Evolutionary conservation across 1,140 invertebrate species (phyloP).

Genomic region (Zaprionus tsacasi): DNA sequence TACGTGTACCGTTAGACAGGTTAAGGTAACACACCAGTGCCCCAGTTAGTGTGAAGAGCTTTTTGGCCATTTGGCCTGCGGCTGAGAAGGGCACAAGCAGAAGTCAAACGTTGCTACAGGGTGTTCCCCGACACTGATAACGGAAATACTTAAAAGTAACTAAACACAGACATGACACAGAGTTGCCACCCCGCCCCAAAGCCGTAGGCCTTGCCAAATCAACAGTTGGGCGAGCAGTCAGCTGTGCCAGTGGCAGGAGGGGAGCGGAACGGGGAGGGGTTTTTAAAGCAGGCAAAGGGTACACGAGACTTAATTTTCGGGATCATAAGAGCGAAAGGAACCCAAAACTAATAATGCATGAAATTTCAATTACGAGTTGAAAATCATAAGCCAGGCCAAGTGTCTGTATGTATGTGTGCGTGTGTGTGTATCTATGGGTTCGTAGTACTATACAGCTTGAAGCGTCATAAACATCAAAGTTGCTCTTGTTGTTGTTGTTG

Average conservation of each 20-base stretch:
- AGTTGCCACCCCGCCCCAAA: background rate
- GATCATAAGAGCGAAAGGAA: background rate
- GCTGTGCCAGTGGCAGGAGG: background rate
- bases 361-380: constrained; percentile 77
- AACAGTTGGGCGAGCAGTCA: constrained; percentile 51
- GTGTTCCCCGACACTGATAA: background rate
- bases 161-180: no score
- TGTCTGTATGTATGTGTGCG: background rate
- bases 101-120: constrained; percentile 49
- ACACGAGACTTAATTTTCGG: constrained; percentile 2
- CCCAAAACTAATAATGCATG: constrained; percentile 73
- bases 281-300: background rate
- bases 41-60: constrained; percentile 33
- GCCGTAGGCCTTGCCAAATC: constrained; percentile 48
- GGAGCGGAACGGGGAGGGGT: background rate
- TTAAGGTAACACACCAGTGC: constrained; percentile 17
- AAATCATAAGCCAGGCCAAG: constrained; percentile 53
- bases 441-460: constrained; percentile 14
- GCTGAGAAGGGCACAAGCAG: constrained; percentile 54
- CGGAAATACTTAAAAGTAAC: constrained; percentile 8
- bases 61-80: constrained; percentile 35
- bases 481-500: constrained; percentile 35
- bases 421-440: constrained; percentile 5
- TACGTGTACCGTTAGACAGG: constrained; percentile 35
- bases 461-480: constrained; percentile 56